Percentiles rank a stretch among this genome's conserved stretches.
phyloP scores from a whole-genome alignment of 2,797 vertebrate species.

The Pseudotriccus pelzelni region DNA sequence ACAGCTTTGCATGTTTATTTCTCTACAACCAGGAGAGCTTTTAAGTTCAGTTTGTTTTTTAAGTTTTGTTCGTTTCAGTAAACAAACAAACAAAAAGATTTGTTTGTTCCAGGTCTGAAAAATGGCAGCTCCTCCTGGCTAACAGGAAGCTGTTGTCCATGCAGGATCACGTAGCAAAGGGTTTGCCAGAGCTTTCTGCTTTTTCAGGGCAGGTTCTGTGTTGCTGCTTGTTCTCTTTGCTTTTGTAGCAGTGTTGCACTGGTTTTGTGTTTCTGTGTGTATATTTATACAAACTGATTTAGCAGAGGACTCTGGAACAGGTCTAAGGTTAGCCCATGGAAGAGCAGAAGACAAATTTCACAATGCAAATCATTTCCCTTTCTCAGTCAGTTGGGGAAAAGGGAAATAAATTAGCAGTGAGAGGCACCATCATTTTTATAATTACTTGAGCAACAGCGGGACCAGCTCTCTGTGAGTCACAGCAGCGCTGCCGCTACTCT shows the following conservation, averaged over 20 bases:
- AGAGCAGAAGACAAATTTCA: neutral
- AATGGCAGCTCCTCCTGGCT: neutral
- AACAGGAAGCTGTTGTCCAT: neutral
- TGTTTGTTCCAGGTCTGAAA: neutral
- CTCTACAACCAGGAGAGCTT: neutral
- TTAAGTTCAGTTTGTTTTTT: neutral
- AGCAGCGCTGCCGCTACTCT: neutral
- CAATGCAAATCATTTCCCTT: neutral
- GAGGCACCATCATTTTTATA: neutral
- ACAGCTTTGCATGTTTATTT: neutral
- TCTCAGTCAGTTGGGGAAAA: neutral
- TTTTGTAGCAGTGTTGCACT: neutral
- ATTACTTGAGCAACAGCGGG: neutral
- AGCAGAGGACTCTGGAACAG: neutral
- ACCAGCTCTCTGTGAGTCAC: conserved; percentile 7
- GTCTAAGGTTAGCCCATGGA: neutral
- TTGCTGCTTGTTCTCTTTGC: neutral
- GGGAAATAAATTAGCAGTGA: neutral
- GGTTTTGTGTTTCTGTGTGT: neutral
- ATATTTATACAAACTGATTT: neutral
- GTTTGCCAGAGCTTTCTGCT: neutral
- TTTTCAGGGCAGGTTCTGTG: neutral
- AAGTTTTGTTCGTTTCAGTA: neutral
- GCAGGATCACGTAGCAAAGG: fast-evolving
- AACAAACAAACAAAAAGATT: neutral